Evolutionary conservation across 2,888 invertebrate species (phyloP).

Genomic region (Drosophila anomelani): DNA sequence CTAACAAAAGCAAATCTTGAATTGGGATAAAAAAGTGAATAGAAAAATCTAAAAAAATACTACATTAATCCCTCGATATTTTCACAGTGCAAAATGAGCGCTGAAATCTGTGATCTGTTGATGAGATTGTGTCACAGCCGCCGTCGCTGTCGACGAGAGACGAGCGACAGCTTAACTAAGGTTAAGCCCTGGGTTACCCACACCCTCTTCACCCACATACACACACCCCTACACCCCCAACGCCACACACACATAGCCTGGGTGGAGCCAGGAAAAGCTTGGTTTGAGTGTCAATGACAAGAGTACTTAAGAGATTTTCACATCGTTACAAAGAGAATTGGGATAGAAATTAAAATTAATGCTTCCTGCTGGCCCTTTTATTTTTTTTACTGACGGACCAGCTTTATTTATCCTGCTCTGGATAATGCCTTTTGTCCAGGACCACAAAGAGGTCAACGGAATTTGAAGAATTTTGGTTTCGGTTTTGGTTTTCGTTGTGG

Average conservation of each 20-base stretch:
- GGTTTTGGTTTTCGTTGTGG: neutral
- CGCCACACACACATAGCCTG: slow-evolving; percentile 2
- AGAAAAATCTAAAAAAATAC: no score
- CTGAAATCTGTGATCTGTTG: slow-evolving; percentile 81
- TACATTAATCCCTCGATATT: no score
- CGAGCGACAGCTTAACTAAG: slow-evolving; percentile 76
- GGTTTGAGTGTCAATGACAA: slow-evolving; percentile 81
- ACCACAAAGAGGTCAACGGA: slow-evolving; percentile 42
- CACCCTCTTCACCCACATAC: neutral
- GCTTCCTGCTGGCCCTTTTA: slow-evolving; percentile 51
- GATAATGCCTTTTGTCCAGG: slow-evolving; percentile 15
- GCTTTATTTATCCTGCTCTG: slow-evolving; percentile 35
- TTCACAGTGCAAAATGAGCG: slow-evolving; percentile 22
- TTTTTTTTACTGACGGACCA: neutral
- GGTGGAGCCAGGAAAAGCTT: slow-evolving; percentile 16
- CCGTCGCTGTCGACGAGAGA: slow-evolving; percentile 52
- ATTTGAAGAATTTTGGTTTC: slow-evolving; percentile 20
- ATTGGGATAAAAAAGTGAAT: no score
- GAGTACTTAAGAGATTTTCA: slow-evolving; percentile 84
- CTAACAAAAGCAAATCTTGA: no score
- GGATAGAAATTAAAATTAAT: slow-evolving; percentile 82
- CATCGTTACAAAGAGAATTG: slow-evolving; percentile 82
- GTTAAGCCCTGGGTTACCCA: slow-evolving; percentile 70
- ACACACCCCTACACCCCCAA: slow-evolving; percentile 11
- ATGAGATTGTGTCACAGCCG: slow-evolving; percentile 80